A percentile compares a stretch with the other conserved stretches of the same genome.
These are phyloP conservation scores for Electrophaes corylata DNA, from an alignment of 2,888 invertebrate species.

Conservation along the genomic window DNA sequence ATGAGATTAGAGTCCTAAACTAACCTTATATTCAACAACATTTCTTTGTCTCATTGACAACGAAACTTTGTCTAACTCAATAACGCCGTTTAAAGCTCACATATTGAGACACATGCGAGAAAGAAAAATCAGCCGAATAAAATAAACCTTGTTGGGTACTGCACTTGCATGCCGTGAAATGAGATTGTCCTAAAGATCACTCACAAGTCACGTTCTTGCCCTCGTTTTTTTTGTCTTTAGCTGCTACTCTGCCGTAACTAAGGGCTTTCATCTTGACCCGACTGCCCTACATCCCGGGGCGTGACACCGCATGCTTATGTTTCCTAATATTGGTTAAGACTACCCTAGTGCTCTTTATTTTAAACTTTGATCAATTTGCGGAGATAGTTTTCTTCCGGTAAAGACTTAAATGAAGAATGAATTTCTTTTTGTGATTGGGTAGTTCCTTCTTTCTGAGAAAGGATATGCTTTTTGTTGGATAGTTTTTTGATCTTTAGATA, in stretches of 20 bases:
- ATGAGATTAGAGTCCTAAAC: too few relatives aligned
- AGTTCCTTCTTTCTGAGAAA: constrained; percentile 11
- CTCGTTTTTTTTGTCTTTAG: constrained; percentile 59
- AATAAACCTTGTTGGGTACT: neutral
- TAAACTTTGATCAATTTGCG: constrained; percentile 13
- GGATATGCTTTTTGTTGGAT: constrained; percentile 17
- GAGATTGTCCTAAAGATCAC: constrained; percentile 22
- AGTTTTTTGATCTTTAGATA: too few relatives aligned
- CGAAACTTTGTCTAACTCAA: too few relatives aligned
- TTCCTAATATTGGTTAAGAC: constrained; percentile 47
- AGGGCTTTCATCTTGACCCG: constrained; percentile 75
- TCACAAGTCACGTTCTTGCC: constrained; percentile 59
- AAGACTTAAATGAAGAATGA: constrained; percentile 9
- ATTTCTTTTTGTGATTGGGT: neutral
- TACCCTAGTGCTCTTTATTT: constrained; percentile 26
- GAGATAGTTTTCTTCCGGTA: constrained; percentile 2
- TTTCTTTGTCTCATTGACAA: too few relatives aligned
- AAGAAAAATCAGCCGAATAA: neutral
- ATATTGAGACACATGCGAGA: neutral
- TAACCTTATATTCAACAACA: too few relatives aligned
- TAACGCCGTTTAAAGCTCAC: neutral
- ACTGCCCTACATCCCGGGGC: constrained; percentile 66
- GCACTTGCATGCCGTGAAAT: neutral
- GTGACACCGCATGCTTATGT: constrained; percentile 50
- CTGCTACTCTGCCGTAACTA: constrained; percentile 57